Evolutionary conservation across 2,888 invertebrate genomes (phyloP), one percentile per base, ranked within the genome.

Genomic region (Brachycybe producta): DNA sequence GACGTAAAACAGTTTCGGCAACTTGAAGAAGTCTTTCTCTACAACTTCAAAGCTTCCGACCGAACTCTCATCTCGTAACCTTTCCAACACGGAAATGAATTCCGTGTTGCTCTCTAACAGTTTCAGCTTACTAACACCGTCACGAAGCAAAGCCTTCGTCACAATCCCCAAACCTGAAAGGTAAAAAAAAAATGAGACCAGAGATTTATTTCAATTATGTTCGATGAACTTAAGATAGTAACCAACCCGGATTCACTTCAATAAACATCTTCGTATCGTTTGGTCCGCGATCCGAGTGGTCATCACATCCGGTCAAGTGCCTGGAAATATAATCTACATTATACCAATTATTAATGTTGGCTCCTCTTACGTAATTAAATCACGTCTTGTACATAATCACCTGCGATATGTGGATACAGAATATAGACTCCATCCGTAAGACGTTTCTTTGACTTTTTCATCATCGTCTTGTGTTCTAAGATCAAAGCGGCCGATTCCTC

Each of bases 241-340:
- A 21, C 40, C n/a, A 26, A 40, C 40, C 40, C 24, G 40, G 40
- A 40, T 40, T 40, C n/a, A 26, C 11, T 17, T 40, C 40, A 23
- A 40, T 40, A 15, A 40, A n/a, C n/a, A n/a, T n/a, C n/a, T n/a
- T n/a, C n/a, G n/a, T n/a, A n/a, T n/a, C n/a, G n/a, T n/a, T n/a
- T n/a, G n/a, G n/a, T n/a, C n/a, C n/a, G n/a, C n/a, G n/a, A n/a
- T n/a, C n/a, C n/a, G n/a, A n/a, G n/a, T n/a, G n/a, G n/a, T n/a
- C n/a, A n/a, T n/a, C n/a, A n/a, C n/a, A n/a, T n/a, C n/a, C n/a
- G n/a, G n/a, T n/a, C n/a, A n/a, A n/a, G n/a, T n/a, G n/a, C n/a
- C n/a, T n/a, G n/a, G n/a, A n/a, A n/a, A n/a, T n/a, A n/a, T n/a
- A n/a, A n/a, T n/a, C n/a, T n/a, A n/a, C n/a, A n/a, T n/a, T n/a